These are phyloP conservation scores for Synanthedon myopaeformis DNA, from an alignment of 2,888 invertebrate genomes.

Conservation along the genomic window DNA sequence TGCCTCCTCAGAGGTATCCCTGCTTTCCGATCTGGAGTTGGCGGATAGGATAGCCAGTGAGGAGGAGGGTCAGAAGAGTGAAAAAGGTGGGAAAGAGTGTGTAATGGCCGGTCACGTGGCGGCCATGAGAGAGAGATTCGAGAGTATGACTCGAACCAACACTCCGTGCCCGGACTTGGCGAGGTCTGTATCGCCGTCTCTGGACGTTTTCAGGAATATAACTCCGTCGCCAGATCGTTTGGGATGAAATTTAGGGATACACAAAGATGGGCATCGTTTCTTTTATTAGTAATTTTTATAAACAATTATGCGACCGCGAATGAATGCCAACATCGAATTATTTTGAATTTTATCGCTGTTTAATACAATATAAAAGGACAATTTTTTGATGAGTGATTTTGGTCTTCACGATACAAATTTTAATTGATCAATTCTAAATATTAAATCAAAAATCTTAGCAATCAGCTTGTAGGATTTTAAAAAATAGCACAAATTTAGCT, in stretches of 20 bases:
- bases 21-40: slow-evolving; percentile 40
- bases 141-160: slow-evolving; percentile 58
- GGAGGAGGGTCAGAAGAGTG: slow-evolving; percentile 23
- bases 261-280: background rate
- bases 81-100: slow-evolving; percentile 32
- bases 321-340: too few relatives aligned
- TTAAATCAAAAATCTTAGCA: too few relatives aligned
- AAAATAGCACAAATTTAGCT: too few relatives aligned
- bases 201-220: slow-evolving; percentile 37
- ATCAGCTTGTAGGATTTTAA: too few relatives aligned
- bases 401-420: too few relatives aligned
- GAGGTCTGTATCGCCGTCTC: slow-evolving; percentile 37
- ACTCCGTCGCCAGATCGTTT: slow-evolving; percentile 48
- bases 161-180: slow-evolving; percentile 48
- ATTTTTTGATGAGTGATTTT: too few relatives aligned
- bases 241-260: too few relatives aligned
- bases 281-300: background rate
- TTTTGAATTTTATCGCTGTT: too few relatives aligned
- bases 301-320: background rate
- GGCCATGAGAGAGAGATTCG: slow-evolving; percentile 63
- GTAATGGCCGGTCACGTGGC: slow-evolving; percentile 63
- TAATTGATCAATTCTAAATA: too few relatives aligned
- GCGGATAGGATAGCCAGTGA: slow-evolving; percentile 23
- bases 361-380: too few relatives aligned
- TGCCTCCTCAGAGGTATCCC: slow-evolving; percentile 52